Percentiles rank a stretch among this genome's conserved stretches.
Conservation (phyloP, 2,797 vertebrate species). For the Sebastes iracundus region DNA sequence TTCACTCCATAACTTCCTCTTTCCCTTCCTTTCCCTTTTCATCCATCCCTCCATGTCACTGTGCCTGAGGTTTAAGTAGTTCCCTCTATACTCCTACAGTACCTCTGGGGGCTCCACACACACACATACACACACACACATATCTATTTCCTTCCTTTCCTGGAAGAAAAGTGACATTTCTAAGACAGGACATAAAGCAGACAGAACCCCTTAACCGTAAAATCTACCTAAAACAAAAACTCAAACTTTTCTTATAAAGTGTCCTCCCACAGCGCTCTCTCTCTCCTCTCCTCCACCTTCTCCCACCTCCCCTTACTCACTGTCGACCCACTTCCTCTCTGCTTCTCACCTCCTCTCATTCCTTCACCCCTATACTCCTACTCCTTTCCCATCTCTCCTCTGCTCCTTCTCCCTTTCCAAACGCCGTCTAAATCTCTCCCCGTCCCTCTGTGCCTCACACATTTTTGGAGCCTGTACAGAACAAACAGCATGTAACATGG, state of each 20-base stretch:
- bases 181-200: conserved; percentile 46
- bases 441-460: conserved; percentile 29
- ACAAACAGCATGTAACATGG: conserved; percentile 65
- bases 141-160: conserved; percentile 4
- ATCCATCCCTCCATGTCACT: conserved; percentile 11
- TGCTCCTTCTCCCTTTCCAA: conserved; percentile 4
- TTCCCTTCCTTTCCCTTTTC: background rate
- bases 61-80: conserved; percentile 21
- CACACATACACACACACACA: too few relatives aligned
- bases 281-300: conserved; percentile 19
- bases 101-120: conserved; percentile 5
- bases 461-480: conserved; percentile 69
- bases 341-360: conserved; percentile 46
- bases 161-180: conserved; percentile 8
- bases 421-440: conserved; percentile 39
- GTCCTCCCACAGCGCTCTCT: conserved; percentile 22
- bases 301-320: conserved; percentile 38
- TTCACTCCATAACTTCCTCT: conserved; percentile 10
- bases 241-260: conserved; percentile 52
- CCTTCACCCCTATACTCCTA: conserved; percentile 33
- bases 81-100: background rate
- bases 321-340: conserved; percentile 42
- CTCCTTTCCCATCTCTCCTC: conserved; percentile 40
- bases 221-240: conserved; percentile 18
- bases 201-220: conserved; percentile 36